phyloP scores from a whole-genome alignment of 2,888 invertebrate genomes.

The Nezara viridula region DNA sequence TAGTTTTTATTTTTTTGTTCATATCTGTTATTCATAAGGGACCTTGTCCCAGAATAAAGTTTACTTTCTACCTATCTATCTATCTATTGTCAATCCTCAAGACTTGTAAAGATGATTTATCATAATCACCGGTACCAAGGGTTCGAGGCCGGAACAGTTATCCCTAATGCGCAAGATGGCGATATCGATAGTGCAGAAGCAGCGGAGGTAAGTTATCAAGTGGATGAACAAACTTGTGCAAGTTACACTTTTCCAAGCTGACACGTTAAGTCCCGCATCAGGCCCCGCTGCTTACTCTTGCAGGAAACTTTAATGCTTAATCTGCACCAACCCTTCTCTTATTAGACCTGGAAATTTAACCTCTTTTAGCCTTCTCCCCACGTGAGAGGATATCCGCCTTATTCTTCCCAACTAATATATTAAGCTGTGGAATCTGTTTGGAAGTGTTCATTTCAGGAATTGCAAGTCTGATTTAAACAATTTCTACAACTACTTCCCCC shows the following conservation, averaged over 20 bases:
- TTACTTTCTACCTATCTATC: too few species aligned
- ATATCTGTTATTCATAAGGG: too few species aligned
- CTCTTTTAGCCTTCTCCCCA: neutral
- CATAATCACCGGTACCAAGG: too few species aligned
- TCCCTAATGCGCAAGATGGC: neutral
- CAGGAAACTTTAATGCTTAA: conserved; percentile 7
- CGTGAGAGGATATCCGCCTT: neutral
- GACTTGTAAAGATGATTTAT: too few species aligned
- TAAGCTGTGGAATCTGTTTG: too few species aligned
- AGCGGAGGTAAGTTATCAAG: neutral
- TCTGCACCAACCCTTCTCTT: neutral
- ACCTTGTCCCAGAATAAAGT: too few species aligned
- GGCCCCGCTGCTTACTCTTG: neutral
- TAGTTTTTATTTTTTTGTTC: too few species aligned
- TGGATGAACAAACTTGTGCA: conserved; percentile 38
- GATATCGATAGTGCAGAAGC: neutral
- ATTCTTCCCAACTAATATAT: too few species aligned
- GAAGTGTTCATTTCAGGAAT: too few species aligned
- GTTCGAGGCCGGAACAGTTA: neutral
- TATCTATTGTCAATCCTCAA: too few species aligned
- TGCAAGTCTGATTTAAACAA: too few species aligned
- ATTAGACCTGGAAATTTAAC: neutral
- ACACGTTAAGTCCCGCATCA: conserved; percentile 2
- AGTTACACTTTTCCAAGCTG: conserved; percentile 29
- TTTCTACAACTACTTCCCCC: too few species aligned